A percentile compares a stretch with the other conserved stretches of the same genome.
These are phyloP conservation scores for Drosophila mercatorum DNA, from an alignment of 2,888 invertebrate species.

Conservation along the genomic window DNA sequence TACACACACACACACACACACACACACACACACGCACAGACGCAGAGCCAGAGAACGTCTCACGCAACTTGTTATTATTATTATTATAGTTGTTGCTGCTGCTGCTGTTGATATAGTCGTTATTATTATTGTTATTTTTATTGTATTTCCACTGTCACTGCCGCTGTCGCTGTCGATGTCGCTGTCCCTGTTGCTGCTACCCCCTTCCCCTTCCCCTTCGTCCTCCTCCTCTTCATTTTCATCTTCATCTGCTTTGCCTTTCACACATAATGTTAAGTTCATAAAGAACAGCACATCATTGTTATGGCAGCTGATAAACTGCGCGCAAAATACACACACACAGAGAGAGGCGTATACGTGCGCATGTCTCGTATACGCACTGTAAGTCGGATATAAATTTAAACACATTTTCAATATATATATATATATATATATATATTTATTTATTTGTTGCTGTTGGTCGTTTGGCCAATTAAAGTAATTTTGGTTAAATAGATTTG, in stretches of 20 bases:
- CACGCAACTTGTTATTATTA: conserved; percentile 55
- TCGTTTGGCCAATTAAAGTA: conserved; percentile 1
- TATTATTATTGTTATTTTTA: conserved; percentile 40
- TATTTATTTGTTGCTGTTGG: not conserved
- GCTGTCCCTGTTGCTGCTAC: not conserved
- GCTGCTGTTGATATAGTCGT: conserved; percentile 26
- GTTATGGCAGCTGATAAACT: conserved; percentile 66
- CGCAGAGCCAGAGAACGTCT: conserved; percentile 25
- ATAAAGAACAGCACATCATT: conserved; percentile 64
- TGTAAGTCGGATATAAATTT: conserved; percentile 22
- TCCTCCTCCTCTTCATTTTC: not conserved
- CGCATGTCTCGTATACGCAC: conserved; percentile 29
- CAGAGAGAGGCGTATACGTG: not conserved
- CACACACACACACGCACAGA: not conserved
- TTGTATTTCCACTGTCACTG: conserved; percentile 56
- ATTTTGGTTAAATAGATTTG: not conserved
- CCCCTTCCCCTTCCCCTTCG: not conserved
- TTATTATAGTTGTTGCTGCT: conserved; percentile 9
- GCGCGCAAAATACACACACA: conserved; percentile 3
- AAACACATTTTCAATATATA: conserved; percentile 12
- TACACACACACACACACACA: conserved; percentile 38
- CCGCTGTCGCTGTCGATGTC: conserved; percentile 31
- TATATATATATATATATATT: too few relatives aligned
- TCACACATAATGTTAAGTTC: conserved; percentile 47
- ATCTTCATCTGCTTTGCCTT: conserved; percentile 33